A percentile compares a stretch with the other conserved stretches of the same genome.
Evolutionary conservation across 2,113 vertebrate species (phyloP).

Genomic region (Oophaga pumilio): DNA sequence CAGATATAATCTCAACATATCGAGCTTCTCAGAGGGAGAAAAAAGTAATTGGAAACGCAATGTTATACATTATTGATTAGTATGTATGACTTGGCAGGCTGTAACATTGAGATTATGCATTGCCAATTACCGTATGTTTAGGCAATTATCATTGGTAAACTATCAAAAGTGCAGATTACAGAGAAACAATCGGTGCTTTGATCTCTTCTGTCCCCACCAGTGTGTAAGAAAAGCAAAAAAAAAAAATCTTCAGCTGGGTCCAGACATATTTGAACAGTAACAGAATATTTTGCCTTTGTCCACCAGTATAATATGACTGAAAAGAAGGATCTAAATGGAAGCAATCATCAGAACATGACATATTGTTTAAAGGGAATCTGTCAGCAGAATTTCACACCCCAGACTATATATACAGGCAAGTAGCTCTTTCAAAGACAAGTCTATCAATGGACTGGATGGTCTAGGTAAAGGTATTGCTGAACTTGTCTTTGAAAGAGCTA

Average conservation of each 20-base stretch:
- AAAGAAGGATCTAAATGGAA: too few species aligned
- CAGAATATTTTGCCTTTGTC: too few species aligned
- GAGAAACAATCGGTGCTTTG: slow-evolving; percentile 23
- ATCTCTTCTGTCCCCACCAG: neutral
- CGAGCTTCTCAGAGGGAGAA: neutral
- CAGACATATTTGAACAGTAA: too few species aligned
- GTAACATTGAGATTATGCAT: slow-evolving; percentile 41
- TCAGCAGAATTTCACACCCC: too few species aligned
- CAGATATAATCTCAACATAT: slow-evolving; percentile 31
- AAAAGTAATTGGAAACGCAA: slow-evolving; percentile 20
- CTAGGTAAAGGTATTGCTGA: too few species aligned
- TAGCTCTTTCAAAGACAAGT: too few species aligned
- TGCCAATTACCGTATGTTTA: slow-evolving; percentile 41
- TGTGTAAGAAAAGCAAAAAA: neutral
- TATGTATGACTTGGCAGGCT: slow-evolving; percentile 29
- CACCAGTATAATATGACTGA: too few species aligned
- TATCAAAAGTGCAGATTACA: slow-evolving; percentile 44
- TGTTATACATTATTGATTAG: slow-evolving; percentile 29
- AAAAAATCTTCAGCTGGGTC: neutral
- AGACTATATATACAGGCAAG: too few species aligned
- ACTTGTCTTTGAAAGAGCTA: too few species aligned
- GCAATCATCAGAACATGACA: too few species aligned
- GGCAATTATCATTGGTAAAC: slow-evolving; percentile 52
- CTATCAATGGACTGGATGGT: too few species aligned
- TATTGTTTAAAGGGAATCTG: too few species aligned